Evolutionary conservation across 2,797 vertebrate species (phyloP), one percentile per base, ranked within the genome.

Genomic region (Sciurus vulgaris): DNA sequence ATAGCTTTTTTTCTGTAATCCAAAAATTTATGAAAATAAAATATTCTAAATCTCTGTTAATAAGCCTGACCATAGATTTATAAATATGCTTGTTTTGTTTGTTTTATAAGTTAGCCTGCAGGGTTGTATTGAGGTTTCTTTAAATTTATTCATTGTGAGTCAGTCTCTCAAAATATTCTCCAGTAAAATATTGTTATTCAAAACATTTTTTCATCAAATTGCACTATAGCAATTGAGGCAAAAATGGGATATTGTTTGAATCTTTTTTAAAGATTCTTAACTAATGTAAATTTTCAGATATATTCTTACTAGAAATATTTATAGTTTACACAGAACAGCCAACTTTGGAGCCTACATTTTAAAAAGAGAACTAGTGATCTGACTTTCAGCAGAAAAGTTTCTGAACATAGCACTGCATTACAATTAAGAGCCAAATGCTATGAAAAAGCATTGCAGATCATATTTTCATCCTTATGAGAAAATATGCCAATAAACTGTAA

Each of bases 21-120:
- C 30, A 93, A 95, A 92, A 77, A 26, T 63, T 6, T 73, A 70
- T 56, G 87, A 59, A 90, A 96, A 70, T 28, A 89, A 85, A 59
- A 81, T 63, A 86, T 33, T 84, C 81, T 88, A 79, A 86, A 72
- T 90, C 14, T 35, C 30, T 30, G 67, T 72, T 84, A 79, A 70
- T 2, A 47, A 90, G 1, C 88, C 49, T 87, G 44, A 47, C 38
- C 15, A 73, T 67, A 61, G 41, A 85, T 74, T 92, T 59, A 15
- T 85, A 81, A 89, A 73, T 69, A 15, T 85, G 44, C 9, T 51
- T 26, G 10, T 61, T 61, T 61, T 61, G 59, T 61, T 61, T 26
- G 59, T 61, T 61, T 61, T 73, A 96, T 33, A 94, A 54, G 7
- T 65, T 54, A 89, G 35, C 67, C 20, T 73, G n/a, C 14, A 97